phyloP scores from a whole-genome alignment of 2,888 invertebrate species.

The Baccha elongata region DNA sequence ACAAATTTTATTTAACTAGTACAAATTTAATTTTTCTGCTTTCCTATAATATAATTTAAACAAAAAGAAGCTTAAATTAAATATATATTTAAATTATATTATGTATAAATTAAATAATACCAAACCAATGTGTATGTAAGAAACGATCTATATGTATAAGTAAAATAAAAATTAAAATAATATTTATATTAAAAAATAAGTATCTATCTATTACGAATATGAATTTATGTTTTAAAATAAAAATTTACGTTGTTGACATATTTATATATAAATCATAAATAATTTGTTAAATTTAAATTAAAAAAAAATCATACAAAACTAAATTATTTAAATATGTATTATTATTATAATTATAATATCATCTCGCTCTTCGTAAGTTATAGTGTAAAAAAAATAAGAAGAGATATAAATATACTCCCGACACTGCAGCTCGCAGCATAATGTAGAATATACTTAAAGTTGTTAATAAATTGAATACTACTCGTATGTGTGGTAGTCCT shows the following conservation, averaged over 20 bases:
- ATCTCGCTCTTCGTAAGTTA: conserved; percentile 52
- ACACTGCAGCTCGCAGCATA: conserved; percentile 21
- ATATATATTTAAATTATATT: conserved; percentile 72
- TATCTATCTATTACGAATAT: conserved; percentile 74
- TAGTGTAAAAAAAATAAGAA: conserved; percentile 42
- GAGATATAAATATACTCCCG: conserved; percentile 29
- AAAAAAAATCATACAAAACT: conserved; percentile 18
- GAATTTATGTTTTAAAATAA: conserved; percentile 76
- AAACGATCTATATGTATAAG: conserved; percentile 58
- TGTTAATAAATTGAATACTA: conserved; percentile 47
- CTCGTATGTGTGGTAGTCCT: conserved; percentile 44
- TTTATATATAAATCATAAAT: conserved; percentile 46
- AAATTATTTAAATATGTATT: conserved; percentile 40
- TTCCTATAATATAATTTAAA: conserved; percentile 14
- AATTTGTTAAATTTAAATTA: conserved; percentile 54
- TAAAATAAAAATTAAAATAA: conserved; percentile 43
- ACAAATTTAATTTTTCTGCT: conserved; percentile 51
- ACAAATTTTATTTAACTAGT: conserved; percentile 53
- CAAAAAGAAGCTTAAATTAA: conserved; percentile 72
- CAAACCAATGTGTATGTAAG: conserved; percentile 64
- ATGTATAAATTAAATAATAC: conserved; percentile 58
- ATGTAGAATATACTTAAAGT: conserved; percentile 43
- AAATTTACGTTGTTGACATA: conserved; percentile 63
- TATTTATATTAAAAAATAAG: conserved; percentile 73
- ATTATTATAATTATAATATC: conserved; percentile 34